phyloP scores from a whole-genome alignment of 37 sponge, comb jelly and placozoan genomes.

The Dysidea cf. avara region DNA sequence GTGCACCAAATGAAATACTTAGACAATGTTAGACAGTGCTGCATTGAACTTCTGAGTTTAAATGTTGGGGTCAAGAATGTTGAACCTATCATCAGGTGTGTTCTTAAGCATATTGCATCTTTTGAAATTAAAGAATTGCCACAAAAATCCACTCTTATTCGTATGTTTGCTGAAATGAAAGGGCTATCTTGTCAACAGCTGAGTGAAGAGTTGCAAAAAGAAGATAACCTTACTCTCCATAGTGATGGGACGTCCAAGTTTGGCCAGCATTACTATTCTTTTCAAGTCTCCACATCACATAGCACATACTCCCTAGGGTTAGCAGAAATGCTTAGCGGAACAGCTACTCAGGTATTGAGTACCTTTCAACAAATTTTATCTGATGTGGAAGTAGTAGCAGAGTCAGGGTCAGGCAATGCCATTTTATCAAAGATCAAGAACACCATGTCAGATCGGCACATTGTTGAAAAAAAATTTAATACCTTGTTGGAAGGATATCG shows the following conservation, averaged over 20 bases:
- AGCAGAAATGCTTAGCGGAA: conserved; percentile 6
- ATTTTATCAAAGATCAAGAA: conserved; percentile 4
- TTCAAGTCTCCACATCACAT: background rate
- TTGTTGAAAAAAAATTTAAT: no score
- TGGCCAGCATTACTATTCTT: conserved; percentile 6
- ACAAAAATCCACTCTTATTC: background rate
- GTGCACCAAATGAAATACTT: no score
- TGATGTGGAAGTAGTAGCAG: background rate
- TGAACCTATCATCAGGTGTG: background rate
- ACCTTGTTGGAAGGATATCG: conserved; percentile 4
- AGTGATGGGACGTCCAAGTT: conserved; percentile 28
- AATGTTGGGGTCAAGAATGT: background rate
- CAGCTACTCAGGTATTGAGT: background rate
- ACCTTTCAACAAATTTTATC: background rate
- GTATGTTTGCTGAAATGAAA: conserved; percentile 8
- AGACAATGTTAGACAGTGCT: background rate
- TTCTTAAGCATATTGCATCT: background rate
- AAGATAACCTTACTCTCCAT: background rate
- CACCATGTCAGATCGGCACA: no score
- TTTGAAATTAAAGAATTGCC: background rate
- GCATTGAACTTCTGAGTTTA: background rate
- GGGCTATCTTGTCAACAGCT: background rate
- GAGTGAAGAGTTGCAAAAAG: background rate
- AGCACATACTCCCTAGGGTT: background rate
- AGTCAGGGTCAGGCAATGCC: background rate